Evolutionary conservation across 2,888 invertebrate genomes (phyloP).

Genomic region (Abscondita cerata): DNA sequence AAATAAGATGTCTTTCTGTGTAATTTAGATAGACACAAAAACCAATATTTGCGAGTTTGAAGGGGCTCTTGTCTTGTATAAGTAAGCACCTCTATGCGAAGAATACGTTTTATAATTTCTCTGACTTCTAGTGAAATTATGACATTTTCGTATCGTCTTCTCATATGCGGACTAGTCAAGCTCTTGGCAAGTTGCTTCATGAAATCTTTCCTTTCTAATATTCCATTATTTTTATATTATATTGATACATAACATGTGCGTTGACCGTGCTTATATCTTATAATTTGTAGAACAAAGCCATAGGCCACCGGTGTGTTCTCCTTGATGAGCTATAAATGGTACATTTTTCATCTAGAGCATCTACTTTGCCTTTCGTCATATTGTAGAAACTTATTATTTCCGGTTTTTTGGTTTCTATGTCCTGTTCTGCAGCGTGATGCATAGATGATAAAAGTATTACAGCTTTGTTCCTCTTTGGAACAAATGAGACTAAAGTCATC

Average conservation of each 20-base stretch:
- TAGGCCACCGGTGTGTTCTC: neutral
- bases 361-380: constrained; percentile 15
- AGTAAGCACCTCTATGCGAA: too few relatives aligned
- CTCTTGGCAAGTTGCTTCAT: too few relatives aligned
- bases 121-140: neutral
- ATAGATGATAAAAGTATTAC: constrained; percentile 25
- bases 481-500: constrained; percentile 39
- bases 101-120: neutral
- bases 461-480: constrained; percentile 35
- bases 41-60: too few relatives aligned
- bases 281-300: neutral
- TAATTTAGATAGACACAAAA: too few relatives aligned
- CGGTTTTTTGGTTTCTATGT: constrained; percentile 31
- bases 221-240: neutral
- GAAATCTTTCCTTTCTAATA: neutral
- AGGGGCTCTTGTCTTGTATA: too few relatives aligned
- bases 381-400: constrained; percentile 20
- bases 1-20: too few relatives aligned
- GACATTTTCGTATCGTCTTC: neutral
- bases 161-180: neutral
- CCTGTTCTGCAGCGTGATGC: constrained; percentile 21
- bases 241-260: neutral
- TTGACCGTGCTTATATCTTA: neutral
- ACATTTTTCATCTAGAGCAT: constrained; percentile 18
- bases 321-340: neutral